Base-by-base conservation (phyloP, 2,888 invertebrate genomes). In the Diadegma fenestrale region DNA sequence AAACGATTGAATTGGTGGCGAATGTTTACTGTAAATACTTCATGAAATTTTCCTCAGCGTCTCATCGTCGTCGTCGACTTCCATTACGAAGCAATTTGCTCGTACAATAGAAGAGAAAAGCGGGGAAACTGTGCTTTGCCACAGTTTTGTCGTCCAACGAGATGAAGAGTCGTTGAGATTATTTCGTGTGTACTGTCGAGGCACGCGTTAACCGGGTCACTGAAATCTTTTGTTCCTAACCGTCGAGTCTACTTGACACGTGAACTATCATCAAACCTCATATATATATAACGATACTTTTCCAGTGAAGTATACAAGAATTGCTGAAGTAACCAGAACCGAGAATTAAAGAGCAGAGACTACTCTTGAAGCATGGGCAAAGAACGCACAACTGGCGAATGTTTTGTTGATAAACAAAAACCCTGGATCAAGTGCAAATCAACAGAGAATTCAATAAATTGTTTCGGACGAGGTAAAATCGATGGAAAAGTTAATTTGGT, bases 221-320 rank as follows among this genome's bases (percentile, higher is more conserved):
- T 75, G 69, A 54, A 79, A 69, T 41, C 73, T 83, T 83, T 83
- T 79, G 68, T 79, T 75, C 48, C 30, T 19, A 41, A 45, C 37
- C 37, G 33, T 58, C 22, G 71, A 54, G 43, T 54, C 58, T 48
- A 48, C 54, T 75, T 45, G 72, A 17, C 5, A 37, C 26, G 43
- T n/a, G 33, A 19, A 8, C 58, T 58, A 30, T 22, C 33, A 61
- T 43, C 43, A 63, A 12, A 19, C 37, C 41, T 37, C 10, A 37
- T 37, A 37, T 58, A 41, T 17, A 43, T 26, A 26, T 43, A 54
- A n/a, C 22, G n/a, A 66, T 77, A 8, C 17, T 19, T 48, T 66
- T n/a, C 22, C 26, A 77, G 41, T 51, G 19, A 51, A 41, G n/a
- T n/a, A 7, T 68, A 41, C n/a, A 6, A 8, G 17, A 64, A 30